Evolutionary conservation across 2,113 vertebrate genomes (phyloP), one percentile per base, ranked within the genome.

Genomic region (Hassar affinis): DNA sequence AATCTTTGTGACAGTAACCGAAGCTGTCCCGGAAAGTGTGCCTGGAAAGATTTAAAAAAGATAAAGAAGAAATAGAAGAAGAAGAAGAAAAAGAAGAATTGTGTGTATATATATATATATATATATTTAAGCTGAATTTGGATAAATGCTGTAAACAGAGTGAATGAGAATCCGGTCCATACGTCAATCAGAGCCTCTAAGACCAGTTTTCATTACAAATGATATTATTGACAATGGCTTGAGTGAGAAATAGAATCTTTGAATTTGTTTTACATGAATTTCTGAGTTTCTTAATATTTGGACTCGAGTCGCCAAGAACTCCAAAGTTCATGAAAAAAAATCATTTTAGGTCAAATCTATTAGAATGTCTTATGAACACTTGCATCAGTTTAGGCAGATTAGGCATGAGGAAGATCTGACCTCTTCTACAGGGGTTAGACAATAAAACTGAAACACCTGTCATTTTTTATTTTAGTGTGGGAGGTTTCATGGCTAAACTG

Each of bases 1-100:
- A 77, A 81, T 75, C 86, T 89, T 88, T 91, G 88, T 90, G 90
- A 90, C 91, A 88, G 91, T 91, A 88, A 88, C 87, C 89, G 86
- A 79, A 89, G 87, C 88, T 90, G 88, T 86, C 87, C 92, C 90
- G 88, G 91, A 91, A 91, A 86, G 87, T 82, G 74, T 54, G 74
- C 51, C 27, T 76, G 47, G 47, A 54, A 76, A 52, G 49, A 11
- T 77, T 38, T 14, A 12, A 77, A 75, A 17, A 75, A 52, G 8
- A 7, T 33, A 4, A 56, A 77, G 35, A 38, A 22, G 20, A 14
- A 5, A 7, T 38, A 56, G 27, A 35, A 18, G 25, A 71, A 2
- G 38, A 42, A 2, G 38, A 42, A 2, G 38, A 42, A 2, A 42
- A 2, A 42, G 38, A 6, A 42, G 38, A n/a, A n/a, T n/a, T n/a